Evolutionary conservation across 2,797 vertebrate species (phyloP).

Genomic region (Girardinus metallicus): DNA sequence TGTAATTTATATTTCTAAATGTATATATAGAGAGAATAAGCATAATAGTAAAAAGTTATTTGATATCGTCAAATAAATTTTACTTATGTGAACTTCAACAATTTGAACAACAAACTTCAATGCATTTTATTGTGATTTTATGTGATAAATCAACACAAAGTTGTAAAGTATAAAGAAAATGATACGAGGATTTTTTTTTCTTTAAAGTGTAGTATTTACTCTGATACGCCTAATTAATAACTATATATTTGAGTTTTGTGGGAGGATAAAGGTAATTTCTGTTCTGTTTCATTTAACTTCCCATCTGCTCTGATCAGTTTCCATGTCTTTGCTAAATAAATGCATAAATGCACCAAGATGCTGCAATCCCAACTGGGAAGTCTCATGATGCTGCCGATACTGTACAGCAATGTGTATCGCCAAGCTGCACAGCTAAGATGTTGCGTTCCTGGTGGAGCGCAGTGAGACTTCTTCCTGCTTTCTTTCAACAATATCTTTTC

Average conservation of each 20-base stretch:
- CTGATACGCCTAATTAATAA: background rate
- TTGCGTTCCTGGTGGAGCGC: background rate
- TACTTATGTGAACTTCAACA: background rate
- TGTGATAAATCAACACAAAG: background rate
- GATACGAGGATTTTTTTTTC: background rate
- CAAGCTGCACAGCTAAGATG: background rate
- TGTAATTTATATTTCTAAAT: conserved; percentile 1
- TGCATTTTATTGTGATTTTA: background rate
- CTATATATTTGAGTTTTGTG: too few species aligned
- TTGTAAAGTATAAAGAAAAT: background rate
- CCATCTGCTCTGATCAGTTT: background rate
- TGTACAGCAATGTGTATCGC: background rate
- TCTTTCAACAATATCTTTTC: background rate
- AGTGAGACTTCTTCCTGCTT: background rate
- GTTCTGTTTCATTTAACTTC: background rate
- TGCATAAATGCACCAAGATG: background rate
- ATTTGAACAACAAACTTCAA: background rate
- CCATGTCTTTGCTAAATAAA: background rate
- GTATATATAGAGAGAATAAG: background rate
- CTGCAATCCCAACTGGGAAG: background rate
- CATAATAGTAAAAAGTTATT: background rate
- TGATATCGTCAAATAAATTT: background rate
- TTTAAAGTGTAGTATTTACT: background rate
- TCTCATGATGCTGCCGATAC: background rate
- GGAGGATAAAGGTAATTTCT: too few species aligned